Evolutionary conservation across 2,888 invertebrate species (phyloP), one percentile per base, ranked within the genome.

Genomic region (Aromia moschata): DNA sequence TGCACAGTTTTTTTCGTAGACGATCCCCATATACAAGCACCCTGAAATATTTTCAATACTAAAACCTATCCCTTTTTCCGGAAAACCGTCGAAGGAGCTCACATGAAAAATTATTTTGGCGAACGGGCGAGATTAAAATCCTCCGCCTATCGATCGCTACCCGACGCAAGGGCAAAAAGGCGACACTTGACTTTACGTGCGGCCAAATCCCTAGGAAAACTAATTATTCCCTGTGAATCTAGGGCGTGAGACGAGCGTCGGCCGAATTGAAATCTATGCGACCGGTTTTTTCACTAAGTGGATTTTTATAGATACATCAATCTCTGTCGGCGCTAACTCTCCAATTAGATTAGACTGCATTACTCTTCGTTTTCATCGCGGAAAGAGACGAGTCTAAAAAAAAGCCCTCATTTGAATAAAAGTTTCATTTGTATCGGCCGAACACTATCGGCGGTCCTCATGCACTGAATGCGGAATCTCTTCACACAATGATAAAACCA

Each of bases 281-380:
- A 37, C 49, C 59, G n/a, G 31, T 52, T 52, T 52, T 25, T 61
- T 56, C 58, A 40, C 62, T 65, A 65, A 65, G 65, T 65, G 65
- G 65, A 65, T 59, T 65, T 65, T 65, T 62, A 65, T 65, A 62
- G 62, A 53, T 56, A 58, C 62, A 65, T 65, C 65, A 65, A 62
- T 65, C 65, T 65, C 65, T 65, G 65, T 65, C 65, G 52, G 57
- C 60, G 61, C 62, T 62, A 65, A 56, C 56, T 58, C 56, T 60
- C 62, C 65, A 65, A 65, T 65, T 65, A 62, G 65, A 65, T 65
- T 65, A 60, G 65, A 62, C 62, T 62, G 62, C 65, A 65, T 65
- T 62, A 65, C 62, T 65, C 65, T 65, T 65, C 65, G 65, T 65
- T 62, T 65, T 62, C 60, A 60, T 58, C 65, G 56, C 58, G 62